Base-by-base conservation (phyloP, 2,113 vertebrate genomes). In the Sapajus apella region DNA sequence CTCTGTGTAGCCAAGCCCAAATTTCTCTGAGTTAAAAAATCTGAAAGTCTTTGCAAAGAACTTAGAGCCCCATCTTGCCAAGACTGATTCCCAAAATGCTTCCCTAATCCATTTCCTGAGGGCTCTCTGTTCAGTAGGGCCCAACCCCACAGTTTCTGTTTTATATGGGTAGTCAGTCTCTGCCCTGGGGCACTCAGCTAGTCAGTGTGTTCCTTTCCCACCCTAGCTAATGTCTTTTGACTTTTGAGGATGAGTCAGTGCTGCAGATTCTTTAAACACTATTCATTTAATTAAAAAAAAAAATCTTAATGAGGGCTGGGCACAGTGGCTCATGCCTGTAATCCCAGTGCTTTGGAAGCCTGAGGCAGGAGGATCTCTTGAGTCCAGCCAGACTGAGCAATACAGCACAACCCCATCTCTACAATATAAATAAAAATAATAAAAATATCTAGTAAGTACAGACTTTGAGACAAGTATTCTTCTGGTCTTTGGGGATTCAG, bases 21-120 rank as follows among this genome's bases (percentile, higher is more conserved):
- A 13, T 17, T 90, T 83, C 47, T 93, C 68, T 64, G 91, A 43
- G 12, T 88, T 73, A 32, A 83, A 96, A 87, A 68, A 97, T 83
- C 20, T 79, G 30, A 90, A 97, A 91, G 40, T 82, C 37, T 93
- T 94, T 87, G 20, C n/a, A 94, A 95, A 96, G 32, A 17, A 0
- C 80, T 86, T 56, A 87, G 61, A 87, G 18, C 3, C 12, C 30
- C 70, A 76, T 93, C 77, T 86, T 95, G 77, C 47, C 85, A 73
- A 45, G 61, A 76, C 43, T 12, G 35, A 95, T 87, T 70, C 88
- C 73, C 47, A 43, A 88, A 97, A 80, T 87, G n/a, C 40, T 95
- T 97, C 94, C 8, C 37, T 91, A 96, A 83, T 95, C 92, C 84
- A 43, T 91, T 96, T 95, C 83, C 90, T 92, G 50, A 68, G 40